Base-by-base conservation (phyloP, 2,797 vertebrate genomes). In the Epinephelus malabaricus region DNA sequence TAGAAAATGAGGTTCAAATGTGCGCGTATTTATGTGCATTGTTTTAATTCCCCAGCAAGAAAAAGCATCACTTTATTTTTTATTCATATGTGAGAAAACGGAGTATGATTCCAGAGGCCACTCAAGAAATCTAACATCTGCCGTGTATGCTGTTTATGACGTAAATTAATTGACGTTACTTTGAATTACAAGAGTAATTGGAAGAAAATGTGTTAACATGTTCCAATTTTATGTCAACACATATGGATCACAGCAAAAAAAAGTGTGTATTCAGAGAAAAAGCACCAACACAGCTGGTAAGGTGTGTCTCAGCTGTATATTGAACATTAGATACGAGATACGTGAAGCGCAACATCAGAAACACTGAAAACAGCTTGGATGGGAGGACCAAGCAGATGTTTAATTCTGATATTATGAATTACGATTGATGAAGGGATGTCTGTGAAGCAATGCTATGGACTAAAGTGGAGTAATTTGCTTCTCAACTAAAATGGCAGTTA, bases 351-450 rank as follows among this genome's bases (percentile, higher is more conserved):
- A 87, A 78, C 66, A 81, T 83, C 54, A 77, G 56, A 86, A 82
- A 65, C 59, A 60, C 15, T 65, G 40, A 55, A 83, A 87, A 86
- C 88, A 89, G 89, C 81, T 88, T 84, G 83, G 67, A 69, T 73
- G 80, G 81, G 80, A 58, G 51, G 87, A 70, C 5, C 62, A 76
- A 50, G 27, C 91, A 92, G 89, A 91, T 92, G 87, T 82, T 86
- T 69, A 54, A 77, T 79, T 81, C 34, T 79, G 49, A 74, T 83
- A 64, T 75, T 46, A 76, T 25, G 15, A 83, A 81, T 88, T 84
- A 79, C 61, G 46, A 84, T 60, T 89, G 73, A 92, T 88, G 78
- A 89, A 70, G 40, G 58, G 64, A 78, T 64, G 51, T 82, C 47
- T 46, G 34, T 70, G 62, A 73, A 83, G 53, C 14, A 79, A 64